Conservation (phyloP, 2,888 invertebrate genomes). For the Molorchus minor region DNA sequence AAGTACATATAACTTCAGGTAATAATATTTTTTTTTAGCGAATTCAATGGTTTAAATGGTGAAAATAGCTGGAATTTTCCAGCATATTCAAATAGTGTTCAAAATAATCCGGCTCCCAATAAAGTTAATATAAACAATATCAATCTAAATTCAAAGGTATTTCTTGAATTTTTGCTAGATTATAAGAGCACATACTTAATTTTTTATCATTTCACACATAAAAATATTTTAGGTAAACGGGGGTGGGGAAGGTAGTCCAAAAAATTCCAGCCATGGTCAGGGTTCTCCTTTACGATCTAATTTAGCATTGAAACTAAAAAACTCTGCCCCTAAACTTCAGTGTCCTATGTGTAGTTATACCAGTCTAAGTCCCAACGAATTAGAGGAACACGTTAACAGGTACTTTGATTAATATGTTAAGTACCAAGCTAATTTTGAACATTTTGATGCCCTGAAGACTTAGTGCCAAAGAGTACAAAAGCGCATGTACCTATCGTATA, state of each 20-base stretch:
- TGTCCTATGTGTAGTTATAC: constrained; percentile 83
- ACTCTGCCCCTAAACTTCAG: constrained; percentile 67
- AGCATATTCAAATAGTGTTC: constrained; percentile 49
- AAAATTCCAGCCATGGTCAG: constrained; percentile 69
- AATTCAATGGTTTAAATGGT: constrained; percentile 53
- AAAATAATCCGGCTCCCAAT: constrained; percentile 44
- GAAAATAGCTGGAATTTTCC: constrained; percentile 52
- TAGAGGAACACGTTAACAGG: constrained; percentile 84
- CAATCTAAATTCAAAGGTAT: constrained; percentile 60
- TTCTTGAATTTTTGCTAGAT: neutral
- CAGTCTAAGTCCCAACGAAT: constrained; percentile 75
- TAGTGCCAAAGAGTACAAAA: no score
- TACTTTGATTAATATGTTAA: constrained; percentile 40
- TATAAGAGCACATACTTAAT: neutral
- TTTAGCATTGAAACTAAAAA: constrained; percentile 74
- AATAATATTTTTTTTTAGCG: constrained; percentile 46
- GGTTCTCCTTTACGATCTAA: constrained; percentile 79
- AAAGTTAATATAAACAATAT: constrained; percentile 60
- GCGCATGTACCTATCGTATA: no score
- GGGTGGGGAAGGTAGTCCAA: constrained; percentile 59
- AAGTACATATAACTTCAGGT: neutral
- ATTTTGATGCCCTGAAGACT: no score
- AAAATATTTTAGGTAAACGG: constrained; percentile 55
- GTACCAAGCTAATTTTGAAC: neutral
- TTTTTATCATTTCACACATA: constrained; percentile 6